Base-by-base conservation (phyloP, 2,888 invertebrate species). In the Netelia fuscicornis region DNA sequence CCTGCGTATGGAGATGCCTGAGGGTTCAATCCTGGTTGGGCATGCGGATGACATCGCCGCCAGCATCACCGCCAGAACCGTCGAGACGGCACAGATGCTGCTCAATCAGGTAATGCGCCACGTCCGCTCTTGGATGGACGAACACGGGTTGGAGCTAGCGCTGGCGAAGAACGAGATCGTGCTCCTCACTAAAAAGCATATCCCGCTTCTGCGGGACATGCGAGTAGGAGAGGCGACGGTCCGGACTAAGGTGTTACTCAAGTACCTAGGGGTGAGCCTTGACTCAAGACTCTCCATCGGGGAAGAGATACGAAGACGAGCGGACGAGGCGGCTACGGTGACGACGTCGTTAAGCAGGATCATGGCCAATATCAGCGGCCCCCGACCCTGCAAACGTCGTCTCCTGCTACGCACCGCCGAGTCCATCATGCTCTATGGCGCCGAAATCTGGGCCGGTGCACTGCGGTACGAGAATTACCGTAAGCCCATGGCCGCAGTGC, bases 91-190 rank as follows among this genome's bases (percentile, higher is more conserved):
- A 5, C 44, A 44, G 44, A 37, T 65, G 42, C 1, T 8, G 30
- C 62, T 25, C 62, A 30, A 62, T 2, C 30, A 62, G 56, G 56
- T 56, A 56, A 56, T 56, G 56, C 56, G 56, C 17, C 20, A 23
- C 17, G 56, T 56, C 2, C 17, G 17, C 56, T 56, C 56, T 17
- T 56, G 56, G 56, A 56, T 56, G 56, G 56, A n/a, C 13, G 56
- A 13, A 2, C 56, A 17, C n/a, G 2, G n/a, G 1, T 17, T 17
- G 17, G 17, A 17, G 17, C 17, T 17, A 17, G 17, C 17, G 17
- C 17, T 17, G 17, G 17, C 56, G 56, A 56, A 56, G 17, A 56
- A 6, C n/a, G 56, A 56, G 56, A 56, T 56, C 56, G 56, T 56
- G 56, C 56, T 56, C 2, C n/a, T 56, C 1, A 56, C 56, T 17